Conservation (phyloP, 2,113 vertebrate genomes). For the Uria lomvia region DNA sequence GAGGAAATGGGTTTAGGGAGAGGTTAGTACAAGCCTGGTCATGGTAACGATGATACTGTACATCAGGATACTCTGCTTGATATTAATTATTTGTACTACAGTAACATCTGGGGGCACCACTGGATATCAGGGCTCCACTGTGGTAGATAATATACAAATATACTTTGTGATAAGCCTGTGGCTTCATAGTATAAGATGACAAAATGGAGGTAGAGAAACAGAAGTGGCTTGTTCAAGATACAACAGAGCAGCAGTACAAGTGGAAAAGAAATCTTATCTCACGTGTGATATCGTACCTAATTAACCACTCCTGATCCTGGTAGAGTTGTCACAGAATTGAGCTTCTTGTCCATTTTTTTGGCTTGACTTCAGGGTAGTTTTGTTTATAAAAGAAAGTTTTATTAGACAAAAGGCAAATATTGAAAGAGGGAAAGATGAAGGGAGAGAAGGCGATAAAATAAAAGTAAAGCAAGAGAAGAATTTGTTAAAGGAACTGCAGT, state of each 20-base stretch:
- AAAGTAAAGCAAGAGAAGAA: background rate
- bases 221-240: background rate
- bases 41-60: background rate
- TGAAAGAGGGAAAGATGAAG: background rate
- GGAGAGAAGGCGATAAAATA: background rate
- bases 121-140: background rate
- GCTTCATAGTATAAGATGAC: background rate
- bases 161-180: background rate
- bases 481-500: background rate
- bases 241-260: background rate
- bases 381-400: background rate
- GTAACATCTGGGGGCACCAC: background rate
- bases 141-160: background rate
- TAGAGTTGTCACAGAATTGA: background rate
- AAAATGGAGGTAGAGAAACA: background rate
- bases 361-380: background rate
- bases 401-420: background rate
- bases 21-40: background rate
- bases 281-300: background rate
- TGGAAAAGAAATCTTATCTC: background rate
- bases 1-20: background rate
- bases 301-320: background rate
- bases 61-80: background rate
- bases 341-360: background rate
- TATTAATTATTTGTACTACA: background rate